Evolutionary conservation across 2,113 vertebrate species (phyloP), one percentile per base, ranked within the genome.

Genomic region (Petaurus breviceps): DNA sequence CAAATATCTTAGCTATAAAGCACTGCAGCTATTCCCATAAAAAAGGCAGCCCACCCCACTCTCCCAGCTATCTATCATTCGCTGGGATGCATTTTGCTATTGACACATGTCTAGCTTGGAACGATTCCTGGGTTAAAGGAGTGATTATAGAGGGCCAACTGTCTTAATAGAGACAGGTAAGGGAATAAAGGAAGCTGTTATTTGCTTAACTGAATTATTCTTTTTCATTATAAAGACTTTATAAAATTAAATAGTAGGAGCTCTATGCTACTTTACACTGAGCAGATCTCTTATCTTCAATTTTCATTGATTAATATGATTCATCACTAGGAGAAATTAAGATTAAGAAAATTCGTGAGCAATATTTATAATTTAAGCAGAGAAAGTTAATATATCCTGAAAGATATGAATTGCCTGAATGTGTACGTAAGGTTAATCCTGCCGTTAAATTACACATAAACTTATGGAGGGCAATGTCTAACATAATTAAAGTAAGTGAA

Each of bases 171-270:
- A 95, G 92, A 95, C 57, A 97, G 96, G 93, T 95, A 95, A 94
- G 92, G 2, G 43, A 94, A 84, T 0, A 94, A 92, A 94, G 96
- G 51, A 94, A 97, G 97, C 28, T 92, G 3, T 91, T 90, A 91
- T 96, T 61, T 96, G 68, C 94, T 97, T 95, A 97, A 50, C 49
- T 68, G 90, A 97, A 95, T 96, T 97, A 97, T 96, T 95, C 95
- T 97, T 96, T 98, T 97, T 97, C 97, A 97, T 96, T 97, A 97
- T 90, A 68, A 95, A 93, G 57, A n/a, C 96, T 77, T 94, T 57
- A 92, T 84, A 24, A 94, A 96, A 25, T 96, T 95, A 98, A 95
- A 96, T 14, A 37, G 90, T 84, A 84, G 14, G 54, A 49, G 23
- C 8, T 49, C 92, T 61, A 96, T 53, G 94, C 90, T 54, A 91